Evolutionary conservation across 2,113 vertebrate species (phyloP), one percentile per base, ranked within the genome.

Genomic region (Herpailurus yagouaroundi): DNA sequence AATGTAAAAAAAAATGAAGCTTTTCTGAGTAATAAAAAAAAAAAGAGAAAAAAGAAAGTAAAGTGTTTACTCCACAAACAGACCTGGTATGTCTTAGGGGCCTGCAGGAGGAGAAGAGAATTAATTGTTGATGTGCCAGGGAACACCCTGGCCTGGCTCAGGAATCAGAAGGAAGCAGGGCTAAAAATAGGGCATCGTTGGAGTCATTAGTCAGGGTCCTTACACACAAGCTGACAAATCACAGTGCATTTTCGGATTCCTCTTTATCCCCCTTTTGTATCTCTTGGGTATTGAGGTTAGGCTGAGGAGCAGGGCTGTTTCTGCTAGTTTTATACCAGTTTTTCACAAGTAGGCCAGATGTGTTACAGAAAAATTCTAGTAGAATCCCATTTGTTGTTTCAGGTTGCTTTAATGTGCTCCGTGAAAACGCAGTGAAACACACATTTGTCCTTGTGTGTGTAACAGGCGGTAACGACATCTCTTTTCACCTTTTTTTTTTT

Each of bases 351-450:
- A 76, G 73, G 38, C 69, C n/a, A 2, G 97, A 2, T 96, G 29
- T 36, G 66, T 94, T 36, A 77, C 90, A 69, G 73, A 69, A 21
- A 97, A 95, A 90, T 94, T 79, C 27, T 38, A 83, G 77, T 85
- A 80, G 19, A 94, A 87, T 97, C 89, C 80, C 52, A 73, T 86
- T 91, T 98, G 92, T 85, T 95, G 15, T 92, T 97, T 96, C 45
- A 55, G 69, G 25, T 60, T 92, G 89, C 45, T 89, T 68, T 60
- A 82, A 93, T 38, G 9, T 87, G 29, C 45, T 96, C 11, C 91
- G 64, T 55, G 88, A 89, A 89, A 87, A 21, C 95, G 80, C 4
- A 83, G 63, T 57, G 91, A 64, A 3, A 36, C 5, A 93, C 77
- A 0, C 86, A 83, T 18, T 85, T 63, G 23, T 25, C 23, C 9